A percentile compares a stretch with the other conserved stretches of the same genome.
These are phyloP conservation scores for Isurus oxyrinchus DNA, from an alignment of 2,113 vertebrate species.

Conservation along the genomic window DNA sequence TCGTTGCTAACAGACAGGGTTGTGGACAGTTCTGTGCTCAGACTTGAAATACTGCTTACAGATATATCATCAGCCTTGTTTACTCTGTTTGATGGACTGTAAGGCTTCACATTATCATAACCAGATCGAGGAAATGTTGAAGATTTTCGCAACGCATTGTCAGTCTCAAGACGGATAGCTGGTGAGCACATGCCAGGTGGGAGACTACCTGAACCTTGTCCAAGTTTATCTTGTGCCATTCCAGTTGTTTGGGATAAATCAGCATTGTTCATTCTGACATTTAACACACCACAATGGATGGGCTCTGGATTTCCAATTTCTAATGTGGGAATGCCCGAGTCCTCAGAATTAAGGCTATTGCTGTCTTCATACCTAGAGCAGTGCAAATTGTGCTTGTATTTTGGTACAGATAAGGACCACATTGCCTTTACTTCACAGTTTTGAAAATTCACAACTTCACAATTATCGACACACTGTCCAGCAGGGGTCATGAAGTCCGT, in stretches of 20 bases:
- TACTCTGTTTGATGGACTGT: constrained; percentile 58
- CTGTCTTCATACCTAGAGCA: constrained; percentile 55
- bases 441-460: constrained; percentile 46
- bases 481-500: constrained; percentile 23
- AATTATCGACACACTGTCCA: constrained; percentile 46
- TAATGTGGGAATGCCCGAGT: constrained; percentile 85
- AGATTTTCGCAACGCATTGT: constrained; percentile 62
- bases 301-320: constrained; percentile 80
- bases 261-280: constrained; percentile 46
- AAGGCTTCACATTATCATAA: constrained; percentile 65
- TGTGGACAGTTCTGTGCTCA: constrained; percentile 82
- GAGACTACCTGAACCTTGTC: constrained; percentile 49
- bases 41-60: constrained; percentile 78
- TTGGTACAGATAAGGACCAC: constrained; percentile 45
- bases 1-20: constrained; percentile 76
- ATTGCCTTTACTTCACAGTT: constrained; percentile 39
- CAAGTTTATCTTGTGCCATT: constrained; percentile 49
- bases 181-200: constrained; percentile 45
- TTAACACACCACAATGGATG: constrained; percentile 54
- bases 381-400: constrained; percentile 47
- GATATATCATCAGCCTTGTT: constrained; percentile 76
- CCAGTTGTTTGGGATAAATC: constrained; percentile 43
- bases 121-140: constrained; percentile 76
- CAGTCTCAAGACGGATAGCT: constrained; percentile 50
- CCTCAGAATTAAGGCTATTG: constrained; percentile 73